These are phyloP conservation scores for Psix sp. DNA, from an alignment of 1,140 invertebrate genomes.

Conservation along the genomic window DNA sequence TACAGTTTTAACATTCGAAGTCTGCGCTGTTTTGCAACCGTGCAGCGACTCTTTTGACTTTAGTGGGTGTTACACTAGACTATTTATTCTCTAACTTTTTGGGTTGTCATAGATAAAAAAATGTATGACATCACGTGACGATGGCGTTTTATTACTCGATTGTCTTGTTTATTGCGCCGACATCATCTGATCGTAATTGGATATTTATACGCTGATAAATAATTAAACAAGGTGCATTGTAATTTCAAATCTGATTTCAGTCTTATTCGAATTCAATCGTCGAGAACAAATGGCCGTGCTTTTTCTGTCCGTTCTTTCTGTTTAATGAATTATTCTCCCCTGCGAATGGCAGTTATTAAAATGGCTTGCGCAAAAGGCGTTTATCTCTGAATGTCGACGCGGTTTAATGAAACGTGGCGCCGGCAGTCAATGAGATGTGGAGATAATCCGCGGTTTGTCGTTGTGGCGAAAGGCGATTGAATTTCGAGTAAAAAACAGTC, in stretches of 20 bases:
- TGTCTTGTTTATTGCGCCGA: background rate
- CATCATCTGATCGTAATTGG: background rate
- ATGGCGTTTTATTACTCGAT: background rate
- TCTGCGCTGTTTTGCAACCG: no score
- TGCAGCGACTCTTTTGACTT: no score
- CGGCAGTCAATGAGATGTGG: constrained; percentile 14
- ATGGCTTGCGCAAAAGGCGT: constrained; percentile 5
- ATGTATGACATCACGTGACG: background rate
- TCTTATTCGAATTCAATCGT: background rate
- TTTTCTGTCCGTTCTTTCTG: no score
- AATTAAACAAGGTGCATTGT: background rate
- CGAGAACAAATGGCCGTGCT: no score
- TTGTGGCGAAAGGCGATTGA: constrained; percentile 11
- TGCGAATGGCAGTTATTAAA: constrained; percentile 19
- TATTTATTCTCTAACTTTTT: background rate
- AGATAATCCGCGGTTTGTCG: constrained; percentile 24
- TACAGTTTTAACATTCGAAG: no score
- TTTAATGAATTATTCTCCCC: constrained; percentile 1
- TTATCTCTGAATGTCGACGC: constrained; percentile 34
- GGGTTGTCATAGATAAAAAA: background rate
- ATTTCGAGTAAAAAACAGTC: constrained; percentile 39
- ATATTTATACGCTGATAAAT: background rate
- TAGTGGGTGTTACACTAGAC: no score
- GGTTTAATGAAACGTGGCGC: constrained; percentile 1
- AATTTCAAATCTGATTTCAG: background rate